Evolutionary conservation across 92 coral and sea anemone genomes (phyloP).

Genomic region (Porites divaricata): DNA sequence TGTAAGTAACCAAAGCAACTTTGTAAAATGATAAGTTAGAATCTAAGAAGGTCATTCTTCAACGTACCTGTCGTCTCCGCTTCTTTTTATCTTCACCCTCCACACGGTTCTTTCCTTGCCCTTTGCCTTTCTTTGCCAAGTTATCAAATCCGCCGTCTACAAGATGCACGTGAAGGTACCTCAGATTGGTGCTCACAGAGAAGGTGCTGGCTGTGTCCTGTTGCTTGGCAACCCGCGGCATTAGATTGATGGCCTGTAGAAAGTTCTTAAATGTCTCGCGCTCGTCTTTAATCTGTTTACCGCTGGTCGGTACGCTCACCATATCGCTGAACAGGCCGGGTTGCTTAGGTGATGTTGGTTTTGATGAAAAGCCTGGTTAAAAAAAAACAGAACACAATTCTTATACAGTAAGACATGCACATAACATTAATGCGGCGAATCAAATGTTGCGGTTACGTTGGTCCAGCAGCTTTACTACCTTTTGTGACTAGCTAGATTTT

Average conservation of each 20-base stretch:
- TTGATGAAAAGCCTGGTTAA: background rate
- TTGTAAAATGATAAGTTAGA: background rate
- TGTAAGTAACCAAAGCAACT: too few species aligned
- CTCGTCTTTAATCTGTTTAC: slow-evolving; percentile 98
- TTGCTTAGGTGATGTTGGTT: slow-evolving; percentile 6
- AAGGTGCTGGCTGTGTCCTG: slow-evolving; percentile 78
- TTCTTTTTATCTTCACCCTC: slow-evolving; percentile 24
- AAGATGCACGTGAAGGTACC: slow-evolving; percentile 79
- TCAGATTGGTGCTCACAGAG: slow-evolving; percentile 70
- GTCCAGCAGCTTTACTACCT: too few species aligned
- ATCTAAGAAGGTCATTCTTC: background rate
- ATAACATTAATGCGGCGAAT: too few species aligned
- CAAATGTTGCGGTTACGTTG: too few species aligned
- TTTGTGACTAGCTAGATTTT: too few species aligned
- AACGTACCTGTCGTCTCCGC: slow-evolving; percentile 63
- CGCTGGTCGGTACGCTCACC: slow-evolving; percentile 99
- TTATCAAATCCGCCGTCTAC: slow-evolving; percentile 89
- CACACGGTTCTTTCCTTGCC: slow-evolving; percentile 41
- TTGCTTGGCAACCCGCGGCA: slow-evolving; percentile 76
- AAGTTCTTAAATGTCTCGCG: slow-evolving; percentile 92
- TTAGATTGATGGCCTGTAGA: slow-evolving; percentile 84
- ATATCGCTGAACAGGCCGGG: slow-evolving; percentile 82
- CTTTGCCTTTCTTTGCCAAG: slow-evolving; percentile 65
- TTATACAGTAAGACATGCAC: too few species aligned
- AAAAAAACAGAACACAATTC: background rate